Percentiles rank a stretch among this genome's conserved stretches.
Conservation (phyloP, 2,113 vertebrate species). For the Sinocyclocheilus maitianheensis region DNA sequence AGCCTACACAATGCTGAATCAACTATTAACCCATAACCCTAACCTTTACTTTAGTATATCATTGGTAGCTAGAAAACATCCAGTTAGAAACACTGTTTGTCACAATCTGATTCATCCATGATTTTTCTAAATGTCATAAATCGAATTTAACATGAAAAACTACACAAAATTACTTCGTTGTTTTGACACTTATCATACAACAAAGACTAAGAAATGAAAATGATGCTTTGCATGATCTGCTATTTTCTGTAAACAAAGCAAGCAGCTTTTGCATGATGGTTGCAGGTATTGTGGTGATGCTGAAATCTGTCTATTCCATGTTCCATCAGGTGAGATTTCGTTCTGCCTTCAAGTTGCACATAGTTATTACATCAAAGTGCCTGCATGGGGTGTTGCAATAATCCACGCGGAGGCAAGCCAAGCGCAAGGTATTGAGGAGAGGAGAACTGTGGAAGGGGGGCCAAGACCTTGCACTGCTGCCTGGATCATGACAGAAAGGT, state of each 20-base stretch:
- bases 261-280: not conserved
- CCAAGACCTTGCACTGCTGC: conserved; percentile 67
- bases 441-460: conserved; percentile 69
- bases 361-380: conserved; percentile 73
- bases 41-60: too few relatives aligned
- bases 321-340: conserved; percentile 64
- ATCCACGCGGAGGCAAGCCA: conserved; percentile 59
- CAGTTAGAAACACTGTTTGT: not conserved
- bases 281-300: conserved; percentile 12
- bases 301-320: conserved; percentile 52
- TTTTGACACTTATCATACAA: not conserved
- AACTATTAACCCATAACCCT: not conserved
- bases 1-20: not conserved
- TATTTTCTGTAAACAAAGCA: conserved; percentile 30
- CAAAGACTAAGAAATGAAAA: not conserved
- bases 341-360: conserved; percentile 65
- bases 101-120: not conserved
- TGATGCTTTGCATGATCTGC: not conserved
- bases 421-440: conserved; percentile 67
- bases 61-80: too few relatives aligned
- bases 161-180: too few relatives aligned
- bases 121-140: not conserved
- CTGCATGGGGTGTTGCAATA: conserved; percentile 69
- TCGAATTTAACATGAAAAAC: not conserved
- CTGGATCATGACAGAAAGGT: conserved; percentile 73